A percentile compares a stretch with the other conserved stretches of the same genome.
Evolutionary conservation across 2,888 invertebrate genomes (phyloP).

Genomic region (Autographa gamma): DNA sequence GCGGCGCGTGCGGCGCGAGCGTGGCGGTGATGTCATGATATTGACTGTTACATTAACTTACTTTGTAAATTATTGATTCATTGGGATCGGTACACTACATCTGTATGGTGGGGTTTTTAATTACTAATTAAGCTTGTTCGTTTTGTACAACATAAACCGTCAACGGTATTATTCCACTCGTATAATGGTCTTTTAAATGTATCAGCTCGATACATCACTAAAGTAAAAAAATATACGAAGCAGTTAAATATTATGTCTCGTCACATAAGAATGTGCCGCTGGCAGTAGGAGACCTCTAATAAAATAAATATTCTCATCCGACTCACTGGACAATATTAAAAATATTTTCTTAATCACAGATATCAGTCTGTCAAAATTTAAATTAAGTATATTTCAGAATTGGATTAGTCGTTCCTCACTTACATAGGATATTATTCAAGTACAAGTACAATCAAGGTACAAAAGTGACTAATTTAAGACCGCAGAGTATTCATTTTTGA

Average conservation of each 20-base stretch:
- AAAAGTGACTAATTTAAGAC: slow-evolving; percentile 87
- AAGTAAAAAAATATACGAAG: slow-evolving; percentile 81
- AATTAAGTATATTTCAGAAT: slow-evolving; percentile 89
- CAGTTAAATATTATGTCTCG: slow-evolving; percentile 75
- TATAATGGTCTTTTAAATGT: slow-evolving; percentile 66
- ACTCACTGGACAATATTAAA: slow-evolving; percentile 89
- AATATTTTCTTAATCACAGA: slow-evolving; percentile 89
- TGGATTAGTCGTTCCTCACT: slow-evolving; percentile 86
- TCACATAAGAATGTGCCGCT: slow-evolving; percentile 79
- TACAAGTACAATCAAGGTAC: slow-evolving; percentile 87
- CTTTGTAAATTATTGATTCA: slow-evolving; percentile 60
- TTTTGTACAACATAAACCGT: slow-evolving; percentile 75
- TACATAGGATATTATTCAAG: slow-evolving; percentile 85
- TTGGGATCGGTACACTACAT: slow-evolving; percentile 67
- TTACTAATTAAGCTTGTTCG: slow-evolving; percentile 79
- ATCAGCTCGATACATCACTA: slow-evolving; percentile 73
- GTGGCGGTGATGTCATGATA: slow-evolving; percentile 71
- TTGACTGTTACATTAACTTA: slow-evolving; percentile 55
- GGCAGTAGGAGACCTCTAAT: slow-evolving; percentile 87
- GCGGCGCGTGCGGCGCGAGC: slow-evolving; percentile 47
- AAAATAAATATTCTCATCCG: slow-evolving; percentile 88
- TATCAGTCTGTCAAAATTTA: slow-evolving; percentile 89
- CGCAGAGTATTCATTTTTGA: slow-evolving; percentile 85
- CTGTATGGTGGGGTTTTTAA: slow-evolving; percentile 73
- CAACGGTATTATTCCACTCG: slow-evolving; percentile 65